Evolutionary conservation across 2,797 vertebrate species (phyloP).

Genomic region (Coregonus sp.): DNA sequence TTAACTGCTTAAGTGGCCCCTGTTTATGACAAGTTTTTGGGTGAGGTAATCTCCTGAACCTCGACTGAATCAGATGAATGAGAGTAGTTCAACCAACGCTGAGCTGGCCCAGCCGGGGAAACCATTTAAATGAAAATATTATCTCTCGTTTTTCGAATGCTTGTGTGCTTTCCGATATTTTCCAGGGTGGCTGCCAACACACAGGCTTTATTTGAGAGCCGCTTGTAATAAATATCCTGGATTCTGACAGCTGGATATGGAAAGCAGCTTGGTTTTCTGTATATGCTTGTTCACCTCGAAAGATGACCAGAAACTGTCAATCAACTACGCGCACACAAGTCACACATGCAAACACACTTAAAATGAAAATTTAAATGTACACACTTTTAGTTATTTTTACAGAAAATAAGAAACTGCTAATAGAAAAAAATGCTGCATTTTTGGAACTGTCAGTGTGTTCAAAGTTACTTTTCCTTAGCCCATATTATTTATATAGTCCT

Average conservation of each 20-base stretch:
- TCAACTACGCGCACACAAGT: not conserved
- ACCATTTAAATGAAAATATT: conserved; percentile 28
- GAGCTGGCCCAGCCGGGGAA: conserved; percentile 2
- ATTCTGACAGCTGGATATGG: conserved; percentile 32
- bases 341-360: not conserved
- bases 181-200: conserved; percentile 31
- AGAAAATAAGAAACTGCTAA: not conserved
- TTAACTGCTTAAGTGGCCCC: not conserved
- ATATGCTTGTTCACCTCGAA: conserved; percentile 16
- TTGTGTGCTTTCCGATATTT: conserved; percentile 27
- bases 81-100: not conserved
- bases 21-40: not conserved
- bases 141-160: conserved; percentile 17
- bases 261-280: conserved; percentile 27
- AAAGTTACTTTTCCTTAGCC: not conserved
- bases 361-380: not conserved
- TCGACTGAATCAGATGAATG: not conserved
- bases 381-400: not conserved
- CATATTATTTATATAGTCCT: not conserved
- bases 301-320: conserved; percentile 20
- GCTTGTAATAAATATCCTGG: conserved; percentile 12
- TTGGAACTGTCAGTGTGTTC: not conserved
- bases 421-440: not conserved
- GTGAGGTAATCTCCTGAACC: conserved; percentile 1
- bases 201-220: conserved; percentile 20